A percentile compares a stretch with the other conserved stretches of the same genome.
Conservation (phyloP, 2,888 invertebrate genomes). For the Ferrisia virgata region DNA sequence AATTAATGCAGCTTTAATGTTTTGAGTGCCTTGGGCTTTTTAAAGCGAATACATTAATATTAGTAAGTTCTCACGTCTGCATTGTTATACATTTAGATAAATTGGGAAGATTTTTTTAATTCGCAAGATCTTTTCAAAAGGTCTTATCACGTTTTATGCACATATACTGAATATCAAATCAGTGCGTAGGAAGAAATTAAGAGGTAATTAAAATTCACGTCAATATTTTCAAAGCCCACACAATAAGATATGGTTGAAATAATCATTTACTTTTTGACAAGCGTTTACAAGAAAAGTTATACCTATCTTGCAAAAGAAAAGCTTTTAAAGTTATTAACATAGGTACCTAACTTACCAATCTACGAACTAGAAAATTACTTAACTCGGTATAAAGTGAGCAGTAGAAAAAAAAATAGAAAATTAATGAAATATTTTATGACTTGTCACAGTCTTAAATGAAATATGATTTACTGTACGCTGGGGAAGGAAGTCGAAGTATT, state of each 20-base stretch:
- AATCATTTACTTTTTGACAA: slow-evolving; percentile 23
- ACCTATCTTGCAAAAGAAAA: slow-evolving; percentile 23
- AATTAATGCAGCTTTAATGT: neutral
- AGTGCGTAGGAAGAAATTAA: neutral
- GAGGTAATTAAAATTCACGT: slow-evolving; percentile 13
- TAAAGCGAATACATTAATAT: neutral
- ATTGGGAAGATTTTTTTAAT: neutral
- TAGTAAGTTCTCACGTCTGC: neutral
- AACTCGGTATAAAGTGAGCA: slow-evolving; percentile 35
- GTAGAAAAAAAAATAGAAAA: slow-evolving; percentile 40
- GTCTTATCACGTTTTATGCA: neutral
- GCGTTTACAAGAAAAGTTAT: slow-evolving; percentile 29
- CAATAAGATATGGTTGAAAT: neutral
- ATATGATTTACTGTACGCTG: slow-evolving; percentile 40
- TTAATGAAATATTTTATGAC: slow-evolving; percentile 46
- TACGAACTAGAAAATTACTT: slow-evolving; percentile 30
- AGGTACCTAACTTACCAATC: slow-evolving; percentile 16
- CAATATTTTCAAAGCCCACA: neutral
- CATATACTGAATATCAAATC: neutral
- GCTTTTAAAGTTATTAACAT: slow-evolving; percentile 45
- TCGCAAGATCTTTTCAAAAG: neutral
- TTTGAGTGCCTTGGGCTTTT: neutral
- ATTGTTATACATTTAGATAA: neutral
- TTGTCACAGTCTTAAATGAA: slow-evolving; percentile 46
- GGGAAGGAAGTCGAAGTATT: slow-evolving; percentile 46